Conservation (phyloP, 2,888 invertebrate species). For the Sussaba pulchella region DNA sequence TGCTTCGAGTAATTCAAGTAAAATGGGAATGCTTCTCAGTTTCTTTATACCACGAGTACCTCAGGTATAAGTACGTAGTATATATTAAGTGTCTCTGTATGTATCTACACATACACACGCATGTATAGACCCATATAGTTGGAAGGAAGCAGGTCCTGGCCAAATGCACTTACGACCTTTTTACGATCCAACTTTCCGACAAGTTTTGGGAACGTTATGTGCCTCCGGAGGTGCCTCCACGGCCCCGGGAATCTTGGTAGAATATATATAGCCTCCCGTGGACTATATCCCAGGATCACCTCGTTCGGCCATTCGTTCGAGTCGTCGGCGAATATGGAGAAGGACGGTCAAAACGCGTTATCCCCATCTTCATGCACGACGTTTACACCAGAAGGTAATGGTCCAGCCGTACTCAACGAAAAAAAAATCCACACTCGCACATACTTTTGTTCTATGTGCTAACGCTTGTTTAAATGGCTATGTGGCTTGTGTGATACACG, state of each 20-base stretch:
- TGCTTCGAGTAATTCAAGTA: constrained; percentile 11
- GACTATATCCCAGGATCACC: constrained; percentile 40
- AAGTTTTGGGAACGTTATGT: constrained; percentile 70
- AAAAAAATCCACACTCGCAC: not conserved
- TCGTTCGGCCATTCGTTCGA: constrained; percentile 45
- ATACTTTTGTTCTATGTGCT: too few relatives aligned
- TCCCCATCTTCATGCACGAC: constrained; percentile 32
- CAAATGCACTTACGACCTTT: constrained; percentile 75
- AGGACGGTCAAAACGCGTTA: constrained; percentile 27
- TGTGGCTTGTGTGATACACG: too few relatives aligned
- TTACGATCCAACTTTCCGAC: constrained; percentile 79
- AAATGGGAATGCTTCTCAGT: constrained; percentile 22
- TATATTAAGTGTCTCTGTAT: constrained; percentile 22
- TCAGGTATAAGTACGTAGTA: constrained; percentile 25
- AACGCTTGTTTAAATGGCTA: too few relatives aligned
- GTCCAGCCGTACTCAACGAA: too few relatives aligned
- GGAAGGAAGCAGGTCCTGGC: constrained; percentile 62
- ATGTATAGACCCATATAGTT: not conserved
- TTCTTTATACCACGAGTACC: constrained; percentile 26
- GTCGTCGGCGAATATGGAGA: not conserved
- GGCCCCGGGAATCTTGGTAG: constrained; percentile 30
- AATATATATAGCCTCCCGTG: constrained; percentile 2
- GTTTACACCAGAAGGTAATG: constrained; percentile 21
- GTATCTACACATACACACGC: constrained; percentile 4
- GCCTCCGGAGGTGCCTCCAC: constrained; percentile 20